Conservation (phyloP, 1,140 invertebrate species). For the Adoxophyes honmai region DNA sequence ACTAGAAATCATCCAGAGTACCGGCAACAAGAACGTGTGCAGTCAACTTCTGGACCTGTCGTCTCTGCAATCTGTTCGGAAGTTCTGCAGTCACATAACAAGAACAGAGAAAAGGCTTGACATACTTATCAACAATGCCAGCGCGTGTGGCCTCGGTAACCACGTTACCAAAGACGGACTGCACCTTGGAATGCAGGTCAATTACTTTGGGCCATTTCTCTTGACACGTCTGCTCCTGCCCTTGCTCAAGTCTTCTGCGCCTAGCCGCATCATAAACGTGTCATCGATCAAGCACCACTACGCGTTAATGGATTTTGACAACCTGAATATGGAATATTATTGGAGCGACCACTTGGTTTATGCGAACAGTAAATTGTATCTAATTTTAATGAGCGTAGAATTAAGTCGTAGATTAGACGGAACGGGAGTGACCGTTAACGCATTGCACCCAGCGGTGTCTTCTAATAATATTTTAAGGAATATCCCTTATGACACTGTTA, state of each 20-base stretch:
- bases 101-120: slow-evolving; percentile 82
- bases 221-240: slow-evolving; percentile 82
- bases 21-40: slow-evolving; percentile 52
- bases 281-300: slow-evolving; percentile 86
- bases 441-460: slow-evolving; percentile 4
- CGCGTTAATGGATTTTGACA: slow-evolving; percentile 83
- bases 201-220: slow-evolving; percentile 89
- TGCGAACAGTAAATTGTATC: slow-evolving; percentile 15
- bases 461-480: not conserved
- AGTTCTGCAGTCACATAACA: slow-evolving; percentile 80
- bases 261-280: slow-evolving; percentile 88
- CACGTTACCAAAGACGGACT: slow-evolving; percentile 83
- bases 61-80: slow-evolving; percentile 83
- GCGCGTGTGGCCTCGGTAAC: slow-evolving; percentile 37
- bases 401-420: slow-evolving; percentile 5
- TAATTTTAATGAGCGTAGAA: slow-evolving; percentile 8
- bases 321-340: slow-evolving; percentile 79
- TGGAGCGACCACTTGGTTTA: slow-evolving; percentile 12
- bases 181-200: slow-evolving; percentile 89
- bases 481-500: not conserved
- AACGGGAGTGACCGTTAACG: slow-evolving; percentile 4
- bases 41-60: slow-evolving; percentile 81
- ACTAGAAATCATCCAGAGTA: slow-evolving; percentile 57
- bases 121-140: slow-evolving; percentile 88
- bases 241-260: slow-evolving; percentile 83